Base-by-base conservation (phyloP, 2,113 vertebrate species). In the Elephantulus edwardii region DNA sequence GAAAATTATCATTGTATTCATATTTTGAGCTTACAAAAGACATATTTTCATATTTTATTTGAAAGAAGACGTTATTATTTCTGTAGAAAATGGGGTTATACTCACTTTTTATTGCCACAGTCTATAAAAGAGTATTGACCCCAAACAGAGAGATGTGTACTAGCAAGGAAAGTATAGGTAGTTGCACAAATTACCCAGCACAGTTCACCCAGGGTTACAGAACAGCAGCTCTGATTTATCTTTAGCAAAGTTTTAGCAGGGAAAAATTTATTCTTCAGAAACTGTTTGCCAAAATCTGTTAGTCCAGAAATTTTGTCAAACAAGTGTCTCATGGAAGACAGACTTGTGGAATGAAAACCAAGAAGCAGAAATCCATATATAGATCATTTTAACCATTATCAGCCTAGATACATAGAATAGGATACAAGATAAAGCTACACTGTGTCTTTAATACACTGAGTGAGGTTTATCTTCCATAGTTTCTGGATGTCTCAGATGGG, bases 41-140 rank as follows among this genome's bases (percentile, higher is more conserved):
- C 60, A 24, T 60, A 62, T 89, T 92, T 89, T 91, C 83, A 92
- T 92, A 87, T 89, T 94, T 85, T 52, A 72, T 76, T 88, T 9
- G 30, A 89, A 93, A 68, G 14, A 66, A 84, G 46, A 84, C 71
- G 46, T 80, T 20, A 87, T 89, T 88, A 38, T 91, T 89, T 91
- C 26, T 82, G 40, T 16, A 87, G 74, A 82, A 91, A 44, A 83
- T 11, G 12, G 75, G 83, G 77, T 90, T 52, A 77, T 72, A 46
- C 33, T 95, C 62, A n/a, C 30, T 79, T 60, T 64, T 4, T 60
- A 10, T 38, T 66, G 42, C 9, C 14, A 35, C 60, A 44, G 19
- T 44, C 2, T 72, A 12, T 62, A 75, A 48, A 74, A 33, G 40
- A 62, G 24, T 24, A 17, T 9, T 77, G 54, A 54, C 9, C 28